Evolutionary conservation across 2,888 invertebrate genomes (phyloP), one percentile per base, ranked within the genome.

Genomic region (Eugnorisma glareosa): DNA sequence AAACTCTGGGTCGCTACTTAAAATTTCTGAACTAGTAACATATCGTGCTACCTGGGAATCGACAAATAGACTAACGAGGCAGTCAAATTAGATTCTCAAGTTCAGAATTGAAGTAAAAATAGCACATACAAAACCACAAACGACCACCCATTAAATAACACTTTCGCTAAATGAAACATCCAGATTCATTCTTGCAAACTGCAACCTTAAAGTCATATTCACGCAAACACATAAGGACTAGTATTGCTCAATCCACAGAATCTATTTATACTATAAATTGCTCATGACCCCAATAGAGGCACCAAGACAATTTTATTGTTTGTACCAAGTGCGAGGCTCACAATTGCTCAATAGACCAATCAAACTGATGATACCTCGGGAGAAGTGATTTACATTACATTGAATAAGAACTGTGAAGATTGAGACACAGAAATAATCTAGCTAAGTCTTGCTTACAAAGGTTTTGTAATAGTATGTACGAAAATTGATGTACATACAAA

Each of bases 281-380:
- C 73, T 90, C 87, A 74, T 92, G 94, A 93, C 94, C 94, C 84
- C 91, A 89, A 91, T 90, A 81, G 83, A 81, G 84, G 78, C 82
- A 83, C 78, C 70, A 79, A 82, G 77, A 86, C 84, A 86, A 88
- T 90, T 89, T 90, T 89, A 92, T 92, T 89, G 88, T 86, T 81
- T 79, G 83, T 80, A 75, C 48, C 83, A 77, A 83, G 81, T 75
- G 75, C 72, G 74, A 76, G 66, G 64, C 70, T 75, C 79, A 81
- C 75, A 90, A 91, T 90, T 91, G 90, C 85, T 89, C 90, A 91
- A 92, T 91, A 80, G 88, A 77, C 78, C 90, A 90, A 89, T 91
- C 86, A 88, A 67, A 1, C n/a, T 81, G 84, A 85, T 85, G 85
- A 84, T 84, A 82, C 82, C 31, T 57, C 31, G 43, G 21, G 72